A percentile compares a stretch with the other conserved stretches of the same genome.
phyloP scores from a whole-genome alignment of 1,140 invertebrate genomes.

The Dendroctonus valens region DNA sequence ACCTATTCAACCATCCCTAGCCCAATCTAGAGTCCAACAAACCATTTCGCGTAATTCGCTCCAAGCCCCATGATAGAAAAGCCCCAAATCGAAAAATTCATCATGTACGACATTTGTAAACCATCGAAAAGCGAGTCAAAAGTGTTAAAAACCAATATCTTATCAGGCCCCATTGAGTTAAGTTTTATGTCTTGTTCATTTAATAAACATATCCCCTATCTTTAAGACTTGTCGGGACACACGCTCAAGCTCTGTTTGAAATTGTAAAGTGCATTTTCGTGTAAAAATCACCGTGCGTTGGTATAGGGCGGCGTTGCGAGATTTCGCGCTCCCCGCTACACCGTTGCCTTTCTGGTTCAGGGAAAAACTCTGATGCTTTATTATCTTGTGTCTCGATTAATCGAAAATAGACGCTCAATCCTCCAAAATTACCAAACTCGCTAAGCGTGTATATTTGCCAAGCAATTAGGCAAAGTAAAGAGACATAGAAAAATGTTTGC shows the following conservation, averaged over 20 bases:
- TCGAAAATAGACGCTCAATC: too few species aligned
- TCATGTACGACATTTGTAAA: conserved; percentile 28
- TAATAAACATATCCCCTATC: conserved; percentile 50
- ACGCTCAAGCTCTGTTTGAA: conserved; percentile 37
- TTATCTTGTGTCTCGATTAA: too few species aligned
- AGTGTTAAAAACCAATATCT: conserved; percentile 25
- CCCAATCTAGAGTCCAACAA: too few species aligned
- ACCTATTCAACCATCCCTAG: too few species aligned
- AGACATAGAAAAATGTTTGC: too few species aligned
- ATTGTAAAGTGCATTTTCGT: conserved; percentile 52
- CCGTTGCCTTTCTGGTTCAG: background rate
- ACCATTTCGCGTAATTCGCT: too few species aligned
- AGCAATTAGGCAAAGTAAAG: too few species aligned
- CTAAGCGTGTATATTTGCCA: too few species aligned
- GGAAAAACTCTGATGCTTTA: too few species aligned
- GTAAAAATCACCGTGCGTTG: conserved; percentile 46
- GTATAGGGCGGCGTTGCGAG: conserved; percentile 10
- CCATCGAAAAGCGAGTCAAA: conserved; percentile 11
- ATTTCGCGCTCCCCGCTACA: background rate
- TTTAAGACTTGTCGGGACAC: conserved; percentile 36
- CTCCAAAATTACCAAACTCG: too few species aligned
- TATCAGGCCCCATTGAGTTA: conserved; percentile 36
- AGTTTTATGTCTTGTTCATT: conserved; percentile 48
- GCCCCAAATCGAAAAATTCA: conserved; percentile 1
- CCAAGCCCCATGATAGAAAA: too few species aligned